These are phyloP conservation scores for Sebastes oblongus DNA, from an alignment of 2,797 vertebrate species.

Conservation along the genomic window DNA sequence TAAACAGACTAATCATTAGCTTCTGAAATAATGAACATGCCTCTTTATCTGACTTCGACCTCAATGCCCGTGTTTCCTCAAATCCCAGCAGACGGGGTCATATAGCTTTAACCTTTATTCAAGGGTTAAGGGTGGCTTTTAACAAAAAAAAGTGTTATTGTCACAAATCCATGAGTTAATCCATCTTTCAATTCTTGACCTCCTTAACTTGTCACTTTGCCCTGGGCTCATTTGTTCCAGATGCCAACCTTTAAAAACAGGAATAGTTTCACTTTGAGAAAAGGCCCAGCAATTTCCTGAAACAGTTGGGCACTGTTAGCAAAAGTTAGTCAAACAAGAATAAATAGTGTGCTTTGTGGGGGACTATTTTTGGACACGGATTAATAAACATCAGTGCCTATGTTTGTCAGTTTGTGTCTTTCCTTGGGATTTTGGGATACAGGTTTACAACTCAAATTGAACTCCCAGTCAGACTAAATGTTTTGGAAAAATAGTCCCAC, in stretches of 20 bases:
- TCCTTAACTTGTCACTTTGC: background rate
- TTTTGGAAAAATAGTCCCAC: background rate
- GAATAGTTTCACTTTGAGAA: background rate
- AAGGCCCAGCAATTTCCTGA: background rate
- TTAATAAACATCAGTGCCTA: background rate
- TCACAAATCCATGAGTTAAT: background rate
- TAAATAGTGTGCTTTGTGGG: background rate
- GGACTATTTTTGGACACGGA: background rate
- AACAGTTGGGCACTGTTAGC: background rate
- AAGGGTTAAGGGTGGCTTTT: background rate
- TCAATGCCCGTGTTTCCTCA: background rate
- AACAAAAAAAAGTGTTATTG: background rate
- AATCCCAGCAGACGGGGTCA: background rate
- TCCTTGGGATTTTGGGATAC: background rate
- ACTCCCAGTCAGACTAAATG: background rate
- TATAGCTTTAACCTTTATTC: slow-evolving; percentile 3
- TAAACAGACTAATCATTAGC: slow-evolving; percentile 63
- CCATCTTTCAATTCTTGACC: background rate
- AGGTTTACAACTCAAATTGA: background rate
- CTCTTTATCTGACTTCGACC: slow-evolving; percentile 29
- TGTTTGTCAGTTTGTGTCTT: background rate
- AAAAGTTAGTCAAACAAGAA: background rate
- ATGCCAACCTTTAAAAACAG: background rate
- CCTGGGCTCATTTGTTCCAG: background rate
- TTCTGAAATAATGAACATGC: slow-evolving; percentile 18